Conservation (phyloP, 1,140 invertebrate species). For the Battus philenor region DNA sequence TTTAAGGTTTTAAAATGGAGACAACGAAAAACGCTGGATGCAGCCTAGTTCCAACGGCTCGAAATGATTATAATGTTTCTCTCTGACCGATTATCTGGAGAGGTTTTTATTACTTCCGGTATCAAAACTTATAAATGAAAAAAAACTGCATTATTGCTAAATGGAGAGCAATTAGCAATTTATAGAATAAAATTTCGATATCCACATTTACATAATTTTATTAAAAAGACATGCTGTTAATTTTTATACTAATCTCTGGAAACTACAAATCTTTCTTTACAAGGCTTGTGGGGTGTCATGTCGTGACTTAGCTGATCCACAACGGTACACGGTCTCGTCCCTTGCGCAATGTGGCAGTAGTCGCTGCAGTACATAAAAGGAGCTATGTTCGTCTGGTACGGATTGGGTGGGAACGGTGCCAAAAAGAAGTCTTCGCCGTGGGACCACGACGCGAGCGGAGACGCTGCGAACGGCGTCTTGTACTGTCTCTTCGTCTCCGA, state of each 20-base stretch:
- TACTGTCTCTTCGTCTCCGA: constrained; percentile 58
- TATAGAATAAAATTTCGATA: background rate
- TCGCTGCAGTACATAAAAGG: constrained; percentile 69
- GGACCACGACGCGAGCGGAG: constrained; percentile 43
- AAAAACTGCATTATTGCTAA: too few species aligned
- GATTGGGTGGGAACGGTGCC: constrained; percentile 51
- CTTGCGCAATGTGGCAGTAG: constrained; percentile 57
- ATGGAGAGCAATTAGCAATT: background rate
- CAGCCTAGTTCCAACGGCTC: too few species aligned
- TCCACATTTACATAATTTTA: too few species aligned
- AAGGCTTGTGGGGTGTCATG: constrained; percentile 31
- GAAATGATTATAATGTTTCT: too few species aligned
- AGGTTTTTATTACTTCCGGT: too few species aligned
- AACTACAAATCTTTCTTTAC: constrained; percentile 39
- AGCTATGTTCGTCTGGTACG: constrained; percentile 56
- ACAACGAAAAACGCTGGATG: too few species aligned
- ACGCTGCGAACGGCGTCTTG: constrained; percentile 42
- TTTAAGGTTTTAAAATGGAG: too few species aligned
- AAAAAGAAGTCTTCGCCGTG: constrained; percentile 49
- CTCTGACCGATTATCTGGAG: too few species aligned
- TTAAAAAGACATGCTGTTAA: too few species aligned
- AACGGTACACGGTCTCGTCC: constrained; percentile 46
- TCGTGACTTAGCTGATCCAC: constrained; percentile 45
- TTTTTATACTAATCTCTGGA: too few species aligned
- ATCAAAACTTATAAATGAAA: too few species aligned